Percentiles rank a stretch among this genome's conserved stretches.
phyloP scores from a whole-genome alignment of 2,113 vertebrate species.

The Carassius gibelio region DNA sequence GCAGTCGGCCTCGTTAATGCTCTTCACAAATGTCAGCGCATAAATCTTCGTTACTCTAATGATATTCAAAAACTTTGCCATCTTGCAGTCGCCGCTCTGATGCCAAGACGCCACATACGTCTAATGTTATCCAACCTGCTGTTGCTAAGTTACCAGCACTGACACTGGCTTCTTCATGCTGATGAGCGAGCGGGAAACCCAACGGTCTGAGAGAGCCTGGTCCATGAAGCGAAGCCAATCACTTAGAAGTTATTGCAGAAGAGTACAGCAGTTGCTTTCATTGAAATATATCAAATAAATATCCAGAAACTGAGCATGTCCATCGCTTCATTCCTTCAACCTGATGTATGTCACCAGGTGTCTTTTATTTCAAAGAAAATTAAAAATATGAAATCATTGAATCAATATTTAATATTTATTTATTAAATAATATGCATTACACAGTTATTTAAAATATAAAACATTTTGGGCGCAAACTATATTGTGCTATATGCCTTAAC shows the following conservation, averaged over 20 bases:
- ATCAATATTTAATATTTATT: too few species aligned
- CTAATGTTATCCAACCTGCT: background rate
- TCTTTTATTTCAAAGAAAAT: too few species aligned
- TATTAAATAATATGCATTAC: too few species aligned
- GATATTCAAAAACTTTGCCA: background rate
- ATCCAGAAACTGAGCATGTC: too few species aligned
- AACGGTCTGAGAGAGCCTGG: background rate
- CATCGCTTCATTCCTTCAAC: background rate
- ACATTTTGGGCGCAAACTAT: too few species aligned
- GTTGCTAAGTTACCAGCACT: slow-evolving; percentile 18
- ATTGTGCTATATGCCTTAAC: too few species aligned
- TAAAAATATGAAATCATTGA: too few species aligned
- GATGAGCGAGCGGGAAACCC: background rate
- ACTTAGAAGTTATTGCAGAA: background rate
- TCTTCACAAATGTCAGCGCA: background rate
- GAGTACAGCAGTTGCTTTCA: too few species aligned
- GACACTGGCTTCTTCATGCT: background rate
- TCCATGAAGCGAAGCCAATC: background rate
- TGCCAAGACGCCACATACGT: background rate
- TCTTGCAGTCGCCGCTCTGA: background rate
- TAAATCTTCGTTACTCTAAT: slow-evolving; percentile 5
- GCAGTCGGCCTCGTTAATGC: background rate
- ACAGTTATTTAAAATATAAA: too few species aligned
- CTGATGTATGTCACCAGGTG: background rate
- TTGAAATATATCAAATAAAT: too few species aligned